A percentile compares a stretch with the other conserved stretches of the same genome.
Conservation (phyloP, 2,797 vertebrate genomes). For the Micrastur ruficollis region DNA sequence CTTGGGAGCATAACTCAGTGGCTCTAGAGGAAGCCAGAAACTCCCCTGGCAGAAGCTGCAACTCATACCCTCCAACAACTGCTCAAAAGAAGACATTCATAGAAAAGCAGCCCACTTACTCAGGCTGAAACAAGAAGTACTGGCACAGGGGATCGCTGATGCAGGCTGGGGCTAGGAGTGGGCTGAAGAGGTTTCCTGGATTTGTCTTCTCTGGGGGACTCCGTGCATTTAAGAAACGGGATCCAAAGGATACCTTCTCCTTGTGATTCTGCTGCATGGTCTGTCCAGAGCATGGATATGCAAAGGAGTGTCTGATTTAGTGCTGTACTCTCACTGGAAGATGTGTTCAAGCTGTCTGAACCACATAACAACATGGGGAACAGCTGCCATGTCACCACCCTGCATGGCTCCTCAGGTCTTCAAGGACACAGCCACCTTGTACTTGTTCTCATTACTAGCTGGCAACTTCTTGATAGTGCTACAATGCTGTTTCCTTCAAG, state of each 20-base stretch:
- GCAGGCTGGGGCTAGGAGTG: background rate
- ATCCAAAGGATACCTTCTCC: background rate
- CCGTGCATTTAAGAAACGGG: background rate
- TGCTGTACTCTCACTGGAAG: background rate
- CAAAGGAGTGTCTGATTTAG: background rate
- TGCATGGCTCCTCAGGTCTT: background rate
- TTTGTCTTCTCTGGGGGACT: background rate
- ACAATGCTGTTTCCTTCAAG: background rate
- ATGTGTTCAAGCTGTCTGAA: background rate
- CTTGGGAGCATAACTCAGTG: background rate
- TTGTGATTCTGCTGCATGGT: background rate
- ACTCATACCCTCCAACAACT: fast-evolving
- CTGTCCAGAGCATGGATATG: background rate
- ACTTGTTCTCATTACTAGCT: background rate
- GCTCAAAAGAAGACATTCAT: background rate
- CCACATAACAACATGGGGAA: background rate
- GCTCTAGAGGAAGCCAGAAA: background rate
- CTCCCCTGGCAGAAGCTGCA: background rate
- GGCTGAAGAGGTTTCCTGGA: background rate
- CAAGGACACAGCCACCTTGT: background rate
- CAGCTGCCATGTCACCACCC: background rate
- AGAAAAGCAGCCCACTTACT: background rate
- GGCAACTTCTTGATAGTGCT: background rate
- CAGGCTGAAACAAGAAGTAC: background rate
- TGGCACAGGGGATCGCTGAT: background rate